These are phyloP conservation scores for Tipula vernalis DNA, from an alignment of 2,888 invertebrate genomes.

Conservation along the genomic window DNA sequence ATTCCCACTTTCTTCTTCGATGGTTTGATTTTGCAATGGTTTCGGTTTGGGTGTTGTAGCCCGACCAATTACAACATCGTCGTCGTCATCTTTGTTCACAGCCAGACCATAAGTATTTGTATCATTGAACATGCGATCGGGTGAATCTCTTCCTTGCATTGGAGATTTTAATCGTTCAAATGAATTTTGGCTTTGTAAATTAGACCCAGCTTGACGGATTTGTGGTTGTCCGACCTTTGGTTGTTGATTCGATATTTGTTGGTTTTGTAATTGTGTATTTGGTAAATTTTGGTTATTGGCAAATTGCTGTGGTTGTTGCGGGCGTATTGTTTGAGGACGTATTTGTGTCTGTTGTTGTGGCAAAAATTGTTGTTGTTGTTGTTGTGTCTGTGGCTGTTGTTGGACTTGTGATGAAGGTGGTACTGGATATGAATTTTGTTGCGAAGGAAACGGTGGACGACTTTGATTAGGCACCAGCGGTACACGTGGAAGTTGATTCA, in stretches of 20 bases:
- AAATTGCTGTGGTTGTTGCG: slow-evolving; percentile 10
- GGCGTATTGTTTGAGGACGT: slow-evolving; percentile 10
- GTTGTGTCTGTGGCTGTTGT: slow-evolving; percentile 20
- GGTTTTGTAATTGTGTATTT: slow-evolving; percentile 7
- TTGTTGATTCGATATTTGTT: neutral
- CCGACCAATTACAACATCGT: slow-evolving; percentile 33
- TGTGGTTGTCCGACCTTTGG: slow-evolving; percentile 12
- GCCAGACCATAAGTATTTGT: neutral
- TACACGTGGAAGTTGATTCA: slow-evolving; percentile 22
- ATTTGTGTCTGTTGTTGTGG: slow-evolving; percentile 11
- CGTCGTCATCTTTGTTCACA: slow-evolving; percentile 28
- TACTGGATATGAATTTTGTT: slow-evolving; percentile 22
- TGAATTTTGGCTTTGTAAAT: slow-evolving; percentile 6
- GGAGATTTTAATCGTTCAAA: slow-evolving; percentile 6
- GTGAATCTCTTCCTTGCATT: slow-evolving; percentile 11
- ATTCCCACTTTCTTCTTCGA: neutral
- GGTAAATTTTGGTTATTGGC: neutral
- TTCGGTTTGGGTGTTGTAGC: slow-evolving; percentile 26
- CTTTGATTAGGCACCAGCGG: slow-evolving; percentile 18
- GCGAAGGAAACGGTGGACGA: slow-evolving; percentile 26
- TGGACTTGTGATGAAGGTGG: slow-evolving; percentile 13
- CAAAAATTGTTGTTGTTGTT: slow-evolving; percentile 17
- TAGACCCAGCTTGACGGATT: slow-evolving; percentile 13
- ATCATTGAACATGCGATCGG: neutral
- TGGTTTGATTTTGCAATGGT: neutral